phyloP scores from a whole-genome alignment of 2,888 invertebrate genomes.

The Tribolium freemani region DNA sequence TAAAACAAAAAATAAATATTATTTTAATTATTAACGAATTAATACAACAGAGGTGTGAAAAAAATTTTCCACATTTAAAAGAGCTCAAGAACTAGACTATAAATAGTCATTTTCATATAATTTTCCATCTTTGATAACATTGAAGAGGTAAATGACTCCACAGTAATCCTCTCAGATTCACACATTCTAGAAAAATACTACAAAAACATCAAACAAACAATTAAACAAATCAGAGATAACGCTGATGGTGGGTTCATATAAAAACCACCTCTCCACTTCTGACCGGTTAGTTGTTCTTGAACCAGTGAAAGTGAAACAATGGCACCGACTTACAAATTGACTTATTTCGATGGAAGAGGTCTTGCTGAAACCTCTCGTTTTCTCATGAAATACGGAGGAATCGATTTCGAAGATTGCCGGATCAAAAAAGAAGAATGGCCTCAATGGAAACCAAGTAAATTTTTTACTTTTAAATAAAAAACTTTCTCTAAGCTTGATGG shows the following conservation, averaged over 20 bases:
- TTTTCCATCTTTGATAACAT: too few relatives aligned
- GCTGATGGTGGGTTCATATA: neutral
- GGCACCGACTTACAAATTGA: conserved; percentile 71
- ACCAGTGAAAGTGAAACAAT: conserved; percentile 39
- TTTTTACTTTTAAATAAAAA: neutral
- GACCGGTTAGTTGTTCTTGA: neutral
- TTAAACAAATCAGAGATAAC: neutral
- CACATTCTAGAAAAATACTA: neutral
- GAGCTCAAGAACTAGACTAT: too few relatives aligned
- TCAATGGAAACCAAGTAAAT: conserved; percentile 7
- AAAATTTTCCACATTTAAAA: too few relatives aligned
- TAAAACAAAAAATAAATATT: too few relatives aligned
- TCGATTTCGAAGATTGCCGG: conserved; percentile 75
- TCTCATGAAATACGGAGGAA: conserved; percentile 73
- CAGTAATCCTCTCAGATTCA: neutral
- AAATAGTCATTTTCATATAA: too few relatives aligned
- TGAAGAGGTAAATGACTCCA: too few relatives aligned
- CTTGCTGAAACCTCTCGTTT: conserved; percentile 72
- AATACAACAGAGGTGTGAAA: too few relatives aligned
- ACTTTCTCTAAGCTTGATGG: neutral
- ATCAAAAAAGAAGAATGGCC: conserved; percentile 62
- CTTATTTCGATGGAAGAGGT: conserved; percentile 75
- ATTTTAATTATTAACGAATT: too few relatives aligned
- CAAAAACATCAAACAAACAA: neutral
- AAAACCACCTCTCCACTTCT: neutral